These are phyloP conservation scores for Ptyas mucosa DNA, from an alignment of 2,113 vertebrate species.

Conservation along the genomic window DNA sequence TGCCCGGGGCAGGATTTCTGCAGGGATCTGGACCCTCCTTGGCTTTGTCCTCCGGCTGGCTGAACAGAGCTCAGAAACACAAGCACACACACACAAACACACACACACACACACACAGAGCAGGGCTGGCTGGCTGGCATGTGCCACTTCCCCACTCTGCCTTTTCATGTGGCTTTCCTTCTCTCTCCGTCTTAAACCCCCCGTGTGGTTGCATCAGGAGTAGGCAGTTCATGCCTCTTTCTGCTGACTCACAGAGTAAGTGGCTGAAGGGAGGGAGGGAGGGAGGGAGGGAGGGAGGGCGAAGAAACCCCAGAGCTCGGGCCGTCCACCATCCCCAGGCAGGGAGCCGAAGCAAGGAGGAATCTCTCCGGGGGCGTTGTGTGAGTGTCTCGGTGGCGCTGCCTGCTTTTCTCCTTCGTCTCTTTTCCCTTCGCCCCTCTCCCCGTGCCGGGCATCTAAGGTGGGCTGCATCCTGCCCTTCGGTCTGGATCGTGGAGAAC, in stretches of 20 bases:
- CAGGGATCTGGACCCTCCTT: not conserved
- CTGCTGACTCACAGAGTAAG: slow-evolving; percentile 65
- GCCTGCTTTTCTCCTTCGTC: not conserved
- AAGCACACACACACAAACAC: too few species aligned
- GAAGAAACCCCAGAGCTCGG: slow-evolving; percentile 25
- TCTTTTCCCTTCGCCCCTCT: too few species aligned
- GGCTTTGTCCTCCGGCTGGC: not conserved
- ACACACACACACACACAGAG: too few species aligned
- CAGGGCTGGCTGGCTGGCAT: not conserved
- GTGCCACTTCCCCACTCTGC: not conserved
- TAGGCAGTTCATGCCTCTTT: slow-evolving; percentile 62
- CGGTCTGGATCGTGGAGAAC: slow-evolving; percentile 1
- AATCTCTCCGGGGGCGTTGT: slow-evolving; percentile 56
- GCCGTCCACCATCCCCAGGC: slow-evolving; percentile 58
- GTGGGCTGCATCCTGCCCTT: slow-evolving; percentile 44
- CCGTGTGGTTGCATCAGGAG: slow-evolving; percentile 67
- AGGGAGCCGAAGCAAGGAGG: slow-evolving; percentile 60
- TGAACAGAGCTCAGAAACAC: not conserved
- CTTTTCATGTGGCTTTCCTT: not conserved
- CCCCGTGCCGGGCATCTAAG: not conserved
- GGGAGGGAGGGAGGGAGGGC: slow-evolving; percentile 14
- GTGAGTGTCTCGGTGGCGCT: slow-evolving; percentile 46
- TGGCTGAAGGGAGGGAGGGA: not conserved
- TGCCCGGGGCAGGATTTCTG: not conserved
- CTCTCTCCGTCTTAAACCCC: slow-evolving; percentile 24